A percentile compares a stretch with the other conserved stretches of the same genome.
These are phyloP conservation scores for Agrochola lychnidis DNA, from an alignment of 2,888 invertebrate genomes.

Conservation along the genomic window DNA sequence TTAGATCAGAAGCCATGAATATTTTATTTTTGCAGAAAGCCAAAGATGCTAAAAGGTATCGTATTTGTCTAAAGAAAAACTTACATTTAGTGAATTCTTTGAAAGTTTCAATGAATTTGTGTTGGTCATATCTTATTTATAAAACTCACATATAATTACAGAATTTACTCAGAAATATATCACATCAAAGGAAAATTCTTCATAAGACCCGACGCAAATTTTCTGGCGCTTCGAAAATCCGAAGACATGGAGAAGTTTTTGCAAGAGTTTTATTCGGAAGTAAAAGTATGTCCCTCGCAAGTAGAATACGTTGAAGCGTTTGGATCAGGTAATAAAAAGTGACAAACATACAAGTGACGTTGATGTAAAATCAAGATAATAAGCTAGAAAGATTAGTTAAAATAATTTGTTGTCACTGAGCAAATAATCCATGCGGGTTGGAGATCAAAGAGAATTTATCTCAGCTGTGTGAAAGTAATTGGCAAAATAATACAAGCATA, in stretches of 20 bases:
- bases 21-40: not conserved
- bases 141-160: not conserved
- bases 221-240: not conserved
- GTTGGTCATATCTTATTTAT: too few species aligned
- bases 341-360: too few species aligned
- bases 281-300: conserved; percentile 11
- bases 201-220: conserved; percentile 6
- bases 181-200: conserved; percentile 21
- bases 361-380: not conserved
- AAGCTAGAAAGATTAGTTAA: not conserved
- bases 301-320: conserved; percentile 14
- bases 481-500: too few species aligned
- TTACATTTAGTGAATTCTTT: not conserved
- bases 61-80: not conserved
- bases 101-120: not conserved
- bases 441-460: not conserved
- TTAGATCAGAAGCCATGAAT: conserved; percentile 93
- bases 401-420: not conserved
- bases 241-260: not conserved
- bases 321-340: not conserved
- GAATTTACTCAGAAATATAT: conserved; percentile 11
- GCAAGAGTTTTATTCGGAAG: conserved; percentile 15
- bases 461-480: too few species aligned
- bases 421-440: not conserved
- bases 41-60: not conserved